These are phyloP conservation scores for Scomber colias DNA, from an alignment of 2,113 vertebrate genomes.

Conservation along the genomic window DNA sequence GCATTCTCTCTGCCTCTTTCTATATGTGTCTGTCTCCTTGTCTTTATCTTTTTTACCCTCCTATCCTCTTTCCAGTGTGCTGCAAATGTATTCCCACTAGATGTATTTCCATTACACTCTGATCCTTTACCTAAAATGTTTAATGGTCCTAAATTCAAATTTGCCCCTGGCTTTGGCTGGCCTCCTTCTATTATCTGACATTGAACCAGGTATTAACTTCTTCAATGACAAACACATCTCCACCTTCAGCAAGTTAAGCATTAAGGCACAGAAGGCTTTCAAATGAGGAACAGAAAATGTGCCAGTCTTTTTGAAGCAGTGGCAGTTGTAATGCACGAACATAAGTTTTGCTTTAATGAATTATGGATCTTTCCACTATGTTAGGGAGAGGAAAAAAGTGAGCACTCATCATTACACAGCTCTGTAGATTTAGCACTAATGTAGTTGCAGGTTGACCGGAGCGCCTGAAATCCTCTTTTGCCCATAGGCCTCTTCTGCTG, in stretches of 20 bases:
- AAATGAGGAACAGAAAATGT: slow-evolving; percentile 24
- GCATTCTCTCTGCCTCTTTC: slow-evolving; percentile 9
- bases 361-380: slow-evolving; percentile 64
- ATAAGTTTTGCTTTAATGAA: slow-evolving; percentile 64
- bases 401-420: slow-evolving; percentile 56
- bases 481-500: slow-evolving; percentile 45
- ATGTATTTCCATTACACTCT: slow-evolving; percentile 58
- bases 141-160: slow-evolving; percentile 43
- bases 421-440: slow-evolving; percentile 54
- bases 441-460: slow-evolving; percentile 62
- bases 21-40: slow-evolving; percentile 3
- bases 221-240: neutral
- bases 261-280: slow-evolving; percentile 1
- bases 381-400: slow-evolving; percentile 41
- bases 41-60: slow-evolving; percentile 40
- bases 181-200: slow-evolving; percentile 16
- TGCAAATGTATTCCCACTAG: slow-evolving; percentile 51
- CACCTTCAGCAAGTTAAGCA: slow-evolving; percentile 10
- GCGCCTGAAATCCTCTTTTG: slow-evolving; percentile 58
- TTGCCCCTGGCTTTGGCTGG: slow-evolving; percentile 10
- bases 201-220: neutral
- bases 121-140: slow-evolving; percentile 51
- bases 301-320: slow-evolving; percentile 43
- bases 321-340: slow-evolving; percentile 50
- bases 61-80: slow-evolving; percentile 38